Base-by-base conservation (phyloP, 2,113 vertebrate genomes). In the Rhinopomastus cyanomelas region DNA sequence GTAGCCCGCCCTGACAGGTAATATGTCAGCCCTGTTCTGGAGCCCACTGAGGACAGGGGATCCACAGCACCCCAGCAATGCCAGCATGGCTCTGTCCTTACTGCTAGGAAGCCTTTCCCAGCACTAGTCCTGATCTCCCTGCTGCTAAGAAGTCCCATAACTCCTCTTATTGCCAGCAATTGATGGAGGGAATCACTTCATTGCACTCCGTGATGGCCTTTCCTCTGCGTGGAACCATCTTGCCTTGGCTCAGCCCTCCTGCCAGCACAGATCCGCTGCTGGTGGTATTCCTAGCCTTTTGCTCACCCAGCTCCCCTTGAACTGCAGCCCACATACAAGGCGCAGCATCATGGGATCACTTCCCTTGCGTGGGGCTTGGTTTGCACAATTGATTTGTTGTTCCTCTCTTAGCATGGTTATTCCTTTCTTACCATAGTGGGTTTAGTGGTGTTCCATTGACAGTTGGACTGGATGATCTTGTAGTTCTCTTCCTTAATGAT, bases 151-250 rank as follows among this genome's bases (percentile, higher is more conserved):
- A n/a, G 19, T 13, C 27, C 42, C 16, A 14, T 23, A 36, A 36
- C 21, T 71, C 66, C 48, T 46, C 5, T 46, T 15, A 42, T 42
- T 42, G 39, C 39, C 39, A 42, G 39, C 39, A 42, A 15, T 15
- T 42, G 39, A 42, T 26, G 36, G 48, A 57, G 18, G 13, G 61
- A 16, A 52, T 3, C 0, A 0, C 37, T 64, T 57, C 52, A 42
- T 32, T 0, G 0, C 8, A 1, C 25, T 20, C 36, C 3, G 0
- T 21, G n/a, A 26, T 0, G 2, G 36, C 16, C 11, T 67, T 42
- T 51, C 22, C 42, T 52, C 18, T 52, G 15, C n/a, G n/a, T 65
- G 48, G 37, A 19, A 61, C 27, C 12, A 23, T 16, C 39, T 30
- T 30, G 9, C 48, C 69, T 32, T 20, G 42, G 60, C 77, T 62